Evolutionary conservation across 1,140 invertebrate species (phyloP).

Genomic region (Diprion similis): DNA sequence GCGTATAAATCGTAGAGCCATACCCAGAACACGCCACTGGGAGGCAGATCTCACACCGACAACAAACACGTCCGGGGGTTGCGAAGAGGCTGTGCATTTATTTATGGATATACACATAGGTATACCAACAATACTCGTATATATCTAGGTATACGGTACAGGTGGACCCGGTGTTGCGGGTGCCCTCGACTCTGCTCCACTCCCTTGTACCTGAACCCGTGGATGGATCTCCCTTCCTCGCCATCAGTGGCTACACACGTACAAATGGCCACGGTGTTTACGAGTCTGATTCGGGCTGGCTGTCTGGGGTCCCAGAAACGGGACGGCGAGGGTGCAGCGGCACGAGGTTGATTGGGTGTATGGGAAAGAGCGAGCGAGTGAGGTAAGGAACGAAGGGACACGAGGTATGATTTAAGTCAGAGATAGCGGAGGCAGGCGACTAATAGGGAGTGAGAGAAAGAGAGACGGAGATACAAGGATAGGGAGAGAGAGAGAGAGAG

Average conservation of each 20-base stretch:
- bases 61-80: background rate
- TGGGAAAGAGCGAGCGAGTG: background rate
- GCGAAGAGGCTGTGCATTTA: background rate
- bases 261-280: background rate
- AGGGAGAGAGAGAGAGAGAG: conserved; percentile 1
- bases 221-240: background rate
- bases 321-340: background rate
- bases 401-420: background rate
- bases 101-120: background rate
- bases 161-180: background rate
- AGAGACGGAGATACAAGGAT: background rate
- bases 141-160: background rate
- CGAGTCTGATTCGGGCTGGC: background rate
- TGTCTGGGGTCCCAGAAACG: background rate
- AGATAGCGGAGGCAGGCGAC: background rate
- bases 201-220: background rate
- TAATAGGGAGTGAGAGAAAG: background rate
- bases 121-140: background rate
- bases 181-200: background rate
- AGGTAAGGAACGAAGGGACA: background rate
- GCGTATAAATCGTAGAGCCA: conserved; percentile 2
- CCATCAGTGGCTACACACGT: background rate
- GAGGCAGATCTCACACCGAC: conserved; percentile 6
- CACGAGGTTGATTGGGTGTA: background rate
- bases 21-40: background rate